Evolutionary conservation across 1,140 invertebrate species (phyloP).

Genomic region (Drosophila grimshawi): DNA sequence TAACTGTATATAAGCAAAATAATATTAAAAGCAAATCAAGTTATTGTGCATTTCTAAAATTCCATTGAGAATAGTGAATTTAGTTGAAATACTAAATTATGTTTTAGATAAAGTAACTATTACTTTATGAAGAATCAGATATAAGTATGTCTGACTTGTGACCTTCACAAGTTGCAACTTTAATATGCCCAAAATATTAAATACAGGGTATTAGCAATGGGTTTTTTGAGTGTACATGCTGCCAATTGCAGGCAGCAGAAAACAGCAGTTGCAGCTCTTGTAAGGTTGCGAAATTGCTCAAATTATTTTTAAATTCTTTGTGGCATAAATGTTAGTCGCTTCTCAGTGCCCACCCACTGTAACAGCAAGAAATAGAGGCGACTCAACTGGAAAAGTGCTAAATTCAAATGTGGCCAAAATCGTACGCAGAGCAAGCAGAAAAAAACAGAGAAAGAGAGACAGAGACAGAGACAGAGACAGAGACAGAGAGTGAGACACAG

Average conservation of each 20-base stretch:
- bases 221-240: slow-evolving; percentile 21
- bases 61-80: too few relatives aligned
- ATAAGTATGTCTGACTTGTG: not conserved
- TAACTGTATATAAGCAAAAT: too few relatives aligned
- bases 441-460: slow-evolving; percentile 16
- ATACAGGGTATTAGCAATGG: slow-evolving; percentile 24
- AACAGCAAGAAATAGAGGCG: slow-evolving; percentile 36
- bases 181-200: not conserved
- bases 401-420: slow-evolving; percentile 41
- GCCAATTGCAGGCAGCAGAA: slow-evolving; percentile 36
- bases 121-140: too few relatives aligned
- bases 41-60: too few relatives aligned
- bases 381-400: slow-evolving; percentile 6
- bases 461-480: not conserved
- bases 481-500: slow-evolving; percentile 11
- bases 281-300: slow-evolving; percentile 70
- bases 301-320: slow-evolving; percentile 75
- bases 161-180: not conserved
- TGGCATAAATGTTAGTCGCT: slow-evolving; percentile 78
- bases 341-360: slow-evolving; percentile 79
- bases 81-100: too few relatives aligned
- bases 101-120: too few relatives aligned
- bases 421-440: slow-evolving; percentile 22
- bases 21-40: too few relatives aligned
- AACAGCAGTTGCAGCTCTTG: slow-evolving; percentile 22